Evolutionary conservation across 2,888 invertebrate species (phyloP), one percentile per base, ranked within the genome.

Genomic region (Marronus borbonicus): DNA sequence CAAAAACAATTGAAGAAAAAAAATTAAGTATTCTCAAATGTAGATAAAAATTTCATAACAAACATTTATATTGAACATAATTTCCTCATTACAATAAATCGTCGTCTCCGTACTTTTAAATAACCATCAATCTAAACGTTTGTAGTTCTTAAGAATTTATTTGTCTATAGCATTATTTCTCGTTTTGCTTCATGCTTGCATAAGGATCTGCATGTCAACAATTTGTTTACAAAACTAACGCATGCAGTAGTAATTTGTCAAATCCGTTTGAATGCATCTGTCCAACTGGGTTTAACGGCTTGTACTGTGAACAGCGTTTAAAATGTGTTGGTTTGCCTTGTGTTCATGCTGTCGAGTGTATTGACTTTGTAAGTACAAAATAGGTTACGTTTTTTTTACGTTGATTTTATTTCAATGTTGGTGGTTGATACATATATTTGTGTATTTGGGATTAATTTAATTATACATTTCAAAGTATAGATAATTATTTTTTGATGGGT

Each of bases 301-400:
- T 81, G 36, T 82, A 82, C 77, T 88, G 89, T 82, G 84, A 86
- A 76, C 81, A 86, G 86, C 83, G 84, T 84, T 80, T 86, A 81
- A 89, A 89, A 80, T 92, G 92, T 88, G 88, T 89, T 82, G 88
- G 90, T 83, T 86, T 87, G 82, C 93, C 93, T 77, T 94, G 94
- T 85, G 86, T 88, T 82, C 92, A 93, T 89, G 93, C 92, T 79
- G 85, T 88, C 79, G 85, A 89, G 83, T 94, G 94, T 88, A 89
- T 89, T 81, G 92, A 93, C 85, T 91, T 90, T 85, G 93, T 93
- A 88, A 93, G 93, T 93, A 80, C 39, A 36, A 24, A 31, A 72
- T 50, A 44, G 44, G 1, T 44, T 44, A 12, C 44, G 8, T 44
- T 36, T 36, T 36, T 36, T 36, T 36, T 36, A 36, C 31, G 31